Base-by-base conservation (phyloP, 2,113 vertebrate species). In the Rhabdomys dilectus region DNA sequence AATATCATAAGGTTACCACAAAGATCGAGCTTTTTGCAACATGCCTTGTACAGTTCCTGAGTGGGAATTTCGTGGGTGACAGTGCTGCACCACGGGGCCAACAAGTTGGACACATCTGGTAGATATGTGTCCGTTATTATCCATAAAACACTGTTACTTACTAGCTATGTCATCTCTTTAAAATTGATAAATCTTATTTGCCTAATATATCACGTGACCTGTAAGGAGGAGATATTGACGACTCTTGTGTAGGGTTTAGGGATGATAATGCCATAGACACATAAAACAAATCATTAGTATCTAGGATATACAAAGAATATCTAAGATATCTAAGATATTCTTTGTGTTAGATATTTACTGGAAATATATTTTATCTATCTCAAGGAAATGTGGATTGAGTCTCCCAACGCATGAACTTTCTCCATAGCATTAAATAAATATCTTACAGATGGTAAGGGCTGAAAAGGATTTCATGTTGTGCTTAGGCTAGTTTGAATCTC, bases 331-430 rank as follows among this genome's bases (percentile, higher is more conserved):
- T 58, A 19, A 17, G 56, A 19, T 58, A 62, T 75, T 22, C 13
- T 93, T 42, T 86, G 34, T 58, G 68, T 91, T 58, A 21, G 12
- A 80, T 15, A 15, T 84, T 95, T 88, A 34, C 73, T 88, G 84
- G 77, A 97, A 77, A 88, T 72, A 19, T n/a, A 51, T 73, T 88
- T 77, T 73, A 84, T 91, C 17, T 66, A n/a, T 85, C 77, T 85
- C 22, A 88, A 75, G 85, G 31, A 93, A 96, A 26, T 60, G 86
- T 45, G 66, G 31, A 53, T 90, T 80, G 62, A 90, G 58, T 68
- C 45, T 81, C 88, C 34, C 70, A 84, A 70, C 45, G 31, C 73
- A 16, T 68, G 19, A 1, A 31, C 2, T 9, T 75, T 9, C 34
- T 22, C 39, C 26, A 21, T 29, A 66, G 58, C 39, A 95, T 91